Evolutionary conservation across 2,888 invertebrate species (phyloP).

Genomic region (Epsilonema sp.): DNA sequence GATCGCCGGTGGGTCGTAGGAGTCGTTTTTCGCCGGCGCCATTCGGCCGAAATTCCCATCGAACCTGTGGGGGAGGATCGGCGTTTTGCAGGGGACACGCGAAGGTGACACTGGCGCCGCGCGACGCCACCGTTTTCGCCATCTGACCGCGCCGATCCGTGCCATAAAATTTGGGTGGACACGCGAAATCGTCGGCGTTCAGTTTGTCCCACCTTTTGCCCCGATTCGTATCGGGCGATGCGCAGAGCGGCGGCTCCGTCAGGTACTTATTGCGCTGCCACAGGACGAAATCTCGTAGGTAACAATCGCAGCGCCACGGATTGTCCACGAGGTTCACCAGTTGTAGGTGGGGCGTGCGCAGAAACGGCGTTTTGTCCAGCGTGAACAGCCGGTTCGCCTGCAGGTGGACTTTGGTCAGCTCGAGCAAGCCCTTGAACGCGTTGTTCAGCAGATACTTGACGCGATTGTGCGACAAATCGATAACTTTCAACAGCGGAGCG

Average conservation of each 20-base stretch:
- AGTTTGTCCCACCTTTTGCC: slow-evolving; percentile 1
- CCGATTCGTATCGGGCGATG: not conserved
- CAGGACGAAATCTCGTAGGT: slow-evolving; percentile 19
- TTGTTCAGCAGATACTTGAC: slow-evolving; percentile 1
- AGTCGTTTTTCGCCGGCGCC: not conserved
- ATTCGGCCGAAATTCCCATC: not conserved
- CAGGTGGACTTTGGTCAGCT: slow-evolving; percentile 3
- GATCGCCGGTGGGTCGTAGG: not conserved
- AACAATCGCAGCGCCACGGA: slow-evolving; percentile 62
- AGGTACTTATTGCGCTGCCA: not conserved
- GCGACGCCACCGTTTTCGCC: not conserved
- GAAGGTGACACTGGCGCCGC: not conserved
- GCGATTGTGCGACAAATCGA: slow-evolving; percentile 8
- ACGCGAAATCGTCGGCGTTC: slow-evolving; percentile 3
- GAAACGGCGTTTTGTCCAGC: not conserved
- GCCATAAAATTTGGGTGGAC: slow-evolving; percentile 1
- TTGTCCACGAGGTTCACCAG: slow-evolving; percentile 66
- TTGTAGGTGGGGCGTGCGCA: slow-evolving; percentile 44
- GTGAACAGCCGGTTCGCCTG: slow-evolving; percentile 1
- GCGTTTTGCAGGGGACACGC: not conserved
- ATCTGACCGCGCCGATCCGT: not conserved
- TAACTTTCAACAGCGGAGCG: not conserved
- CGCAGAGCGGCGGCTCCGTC: not conserved
- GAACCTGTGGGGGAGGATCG: not conserved
- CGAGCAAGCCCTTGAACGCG: slow-evolving; percentile 1